phyloP scores from a whole-genome alignment of 2,113 vertebrate species.

The Hyperopisus bebe region DNA sequence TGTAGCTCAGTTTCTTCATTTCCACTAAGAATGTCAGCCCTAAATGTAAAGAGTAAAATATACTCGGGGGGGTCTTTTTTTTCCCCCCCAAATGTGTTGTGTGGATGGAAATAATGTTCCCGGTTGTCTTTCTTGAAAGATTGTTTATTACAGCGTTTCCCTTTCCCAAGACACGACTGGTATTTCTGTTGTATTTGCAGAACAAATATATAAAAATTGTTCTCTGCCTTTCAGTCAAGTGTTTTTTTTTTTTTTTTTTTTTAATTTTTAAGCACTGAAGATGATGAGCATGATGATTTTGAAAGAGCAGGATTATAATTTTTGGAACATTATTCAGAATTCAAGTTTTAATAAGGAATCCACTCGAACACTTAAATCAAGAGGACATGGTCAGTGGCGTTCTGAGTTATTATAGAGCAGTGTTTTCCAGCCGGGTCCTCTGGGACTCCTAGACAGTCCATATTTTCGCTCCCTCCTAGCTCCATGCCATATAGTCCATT shows the following conservation, averaged over 20 bases:
- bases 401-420: neutral
- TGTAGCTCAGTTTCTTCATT: constrained; percentile 17
- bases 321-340: neutral
- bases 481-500: neutral
- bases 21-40: constrained; percentile 14
- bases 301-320: neutral
- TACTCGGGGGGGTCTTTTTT: neutral
- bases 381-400: neutral
- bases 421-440: neutral
- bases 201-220: neutral
- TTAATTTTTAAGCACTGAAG: neutral
- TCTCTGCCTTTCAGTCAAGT: constrained; percentile 2
- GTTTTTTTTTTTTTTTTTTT: neutral
- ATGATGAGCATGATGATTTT: neutral
- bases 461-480: neutral
- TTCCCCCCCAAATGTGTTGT: neutral
- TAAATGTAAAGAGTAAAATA: constrained; percentile 20
- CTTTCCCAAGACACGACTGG: neutral
- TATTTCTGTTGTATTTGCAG: constrained; percentile 6
- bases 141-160: neutral
- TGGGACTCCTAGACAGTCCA: neutral
- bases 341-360: neutral
- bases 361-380: neutral
- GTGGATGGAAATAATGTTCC: neutral
- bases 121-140: neutral